Percentiles rank a stretch among this genome's conserved stretches.
Evolutionary conservation across 2,888 invertebrate genomes (phyloP).

Genomic region (Augochlorella aurata): DNA sequence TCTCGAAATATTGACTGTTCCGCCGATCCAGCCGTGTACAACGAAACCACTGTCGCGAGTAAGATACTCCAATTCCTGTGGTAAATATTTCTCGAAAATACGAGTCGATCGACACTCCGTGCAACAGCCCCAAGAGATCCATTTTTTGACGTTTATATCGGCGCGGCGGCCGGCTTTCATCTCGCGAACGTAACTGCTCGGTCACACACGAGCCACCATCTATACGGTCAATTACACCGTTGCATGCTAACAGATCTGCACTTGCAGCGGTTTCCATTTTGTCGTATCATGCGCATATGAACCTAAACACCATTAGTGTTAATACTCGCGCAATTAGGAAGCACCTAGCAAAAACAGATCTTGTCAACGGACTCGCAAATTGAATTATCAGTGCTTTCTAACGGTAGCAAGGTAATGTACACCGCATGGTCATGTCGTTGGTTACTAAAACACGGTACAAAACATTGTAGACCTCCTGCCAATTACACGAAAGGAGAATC

Average conservation of each 20-base stretch:
- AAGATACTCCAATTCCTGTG: constrained; percentile 17
- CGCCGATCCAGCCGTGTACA: constrained; percentile 1
- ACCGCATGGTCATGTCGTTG: neutral
- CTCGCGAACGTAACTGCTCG: constrained; percentile 14
- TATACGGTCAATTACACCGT: constrained; percentile 45
- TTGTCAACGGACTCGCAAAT: constrained; percentile 3
- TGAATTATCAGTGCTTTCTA: constrained; percentile 13
- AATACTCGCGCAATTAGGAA: constrained; percentile 5
- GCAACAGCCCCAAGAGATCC: constrained; percentile 24
- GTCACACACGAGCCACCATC: constrained; percentile 20
- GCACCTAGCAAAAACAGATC: constrained; percentile 3
- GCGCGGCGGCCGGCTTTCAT: constrained; percentile 21
- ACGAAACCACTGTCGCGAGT: constrained; percentile 15
- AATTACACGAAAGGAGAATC: neutral
- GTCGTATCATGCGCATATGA: constrained; percentile 27
- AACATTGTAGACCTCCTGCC: neutral
- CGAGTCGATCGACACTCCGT: constrained; percentile 9
- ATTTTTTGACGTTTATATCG: constrained; percentile 35
- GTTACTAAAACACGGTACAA: neutral
- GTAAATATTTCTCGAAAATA: constrained; percentile 4
- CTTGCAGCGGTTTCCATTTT: constrained; percentile 7
- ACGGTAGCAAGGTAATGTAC: neutral
- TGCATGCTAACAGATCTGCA: constrained; percentile 18
- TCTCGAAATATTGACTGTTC: constrained; percentile 1
- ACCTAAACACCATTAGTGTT: constrained; percentile 29